Conservation (phyloP, 2,113 vertebrate species). For the Corvus hawaiiensis region DNA sequence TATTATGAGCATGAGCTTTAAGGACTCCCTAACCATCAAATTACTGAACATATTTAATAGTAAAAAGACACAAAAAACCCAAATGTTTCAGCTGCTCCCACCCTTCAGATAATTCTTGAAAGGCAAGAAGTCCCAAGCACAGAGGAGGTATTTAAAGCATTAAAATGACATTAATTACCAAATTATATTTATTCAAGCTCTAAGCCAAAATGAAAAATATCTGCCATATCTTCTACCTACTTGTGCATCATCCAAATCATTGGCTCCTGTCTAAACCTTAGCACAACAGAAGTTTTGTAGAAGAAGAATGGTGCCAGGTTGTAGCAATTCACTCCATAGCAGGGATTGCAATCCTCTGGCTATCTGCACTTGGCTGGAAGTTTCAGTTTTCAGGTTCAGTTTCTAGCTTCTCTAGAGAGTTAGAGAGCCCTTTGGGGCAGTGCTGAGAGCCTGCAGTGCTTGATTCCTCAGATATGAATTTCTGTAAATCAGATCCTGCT, state of each 20-base stretch:
- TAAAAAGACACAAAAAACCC: fast-evolving
- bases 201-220: neutral
- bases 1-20: neutral
- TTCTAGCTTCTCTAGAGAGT: neutral
- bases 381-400: neutral
- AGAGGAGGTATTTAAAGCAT: neutral
- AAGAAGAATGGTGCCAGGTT: neutral
- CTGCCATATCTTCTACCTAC: neutral
- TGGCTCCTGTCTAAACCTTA: neutral
- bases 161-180: neutral
- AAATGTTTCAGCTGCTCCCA: neutral
- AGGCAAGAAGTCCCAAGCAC: neutral
- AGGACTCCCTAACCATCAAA: neutral
- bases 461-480: neutral
- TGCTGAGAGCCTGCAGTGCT: neutral
- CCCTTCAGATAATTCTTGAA: neutral
- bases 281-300: neutral
- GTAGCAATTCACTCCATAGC: neutral
- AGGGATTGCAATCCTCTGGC: neutral
- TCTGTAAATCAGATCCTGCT: neutral
- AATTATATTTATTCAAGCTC: neutral
- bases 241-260: neutral
- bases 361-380: neutral
- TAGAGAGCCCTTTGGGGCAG: neutral
- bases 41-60: neutral